Evolutionary conservation across 2,113 vertebrate species (phyloP).

Genomic region (Coturnix japonica): DNA sequence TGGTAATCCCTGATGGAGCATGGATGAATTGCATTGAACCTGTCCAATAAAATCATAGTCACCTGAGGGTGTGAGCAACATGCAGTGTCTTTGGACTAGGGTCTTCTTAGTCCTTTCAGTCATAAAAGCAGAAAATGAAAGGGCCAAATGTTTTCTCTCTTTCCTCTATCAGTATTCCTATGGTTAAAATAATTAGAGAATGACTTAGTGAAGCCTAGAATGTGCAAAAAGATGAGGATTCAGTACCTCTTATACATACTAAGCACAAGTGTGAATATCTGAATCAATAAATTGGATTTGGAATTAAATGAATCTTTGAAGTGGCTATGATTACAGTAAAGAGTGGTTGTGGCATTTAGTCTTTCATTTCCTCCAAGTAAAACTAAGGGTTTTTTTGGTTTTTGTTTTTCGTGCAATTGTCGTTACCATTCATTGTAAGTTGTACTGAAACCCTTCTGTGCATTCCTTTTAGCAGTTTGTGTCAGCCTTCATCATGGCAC

Average conservation of each 20-base stretch:
- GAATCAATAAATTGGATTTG: not conserved
- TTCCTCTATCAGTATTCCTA: not conserved
- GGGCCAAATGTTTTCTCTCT: not conserved
- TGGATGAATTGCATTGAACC: not conserved
- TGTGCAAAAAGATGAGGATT: not conserved
- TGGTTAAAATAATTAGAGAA: not conserved
- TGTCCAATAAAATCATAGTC: not conserved
- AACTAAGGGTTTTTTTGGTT: accelerated
- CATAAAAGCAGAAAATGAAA: not conserved
- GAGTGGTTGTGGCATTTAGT: not conserved
- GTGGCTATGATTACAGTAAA: not conserved
- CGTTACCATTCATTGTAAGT: not conserved
- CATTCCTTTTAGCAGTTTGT: not conserved
- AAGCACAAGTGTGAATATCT: not conserved
- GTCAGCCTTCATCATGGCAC: not conserved
- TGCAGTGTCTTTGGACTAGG: not conserved
- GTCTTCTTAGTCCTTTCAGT: not conserved
- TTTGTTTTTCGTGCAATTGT: not conserved
- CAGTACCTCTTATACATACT: not conserved
- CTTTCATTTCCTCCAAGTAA: not conserved
- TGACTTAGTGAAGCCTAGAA: not conserved
- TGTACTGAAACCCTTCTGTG: not conserved
- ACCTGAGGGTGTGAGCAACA: not conserved
- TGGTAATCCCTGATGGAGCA: not conserved
- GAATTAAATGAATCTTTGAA: not conserved